Evolutionary conservation across 2,113 vertebrate species (phyloP).

Genomic region (Pachycephala philippinensis): DNA sequence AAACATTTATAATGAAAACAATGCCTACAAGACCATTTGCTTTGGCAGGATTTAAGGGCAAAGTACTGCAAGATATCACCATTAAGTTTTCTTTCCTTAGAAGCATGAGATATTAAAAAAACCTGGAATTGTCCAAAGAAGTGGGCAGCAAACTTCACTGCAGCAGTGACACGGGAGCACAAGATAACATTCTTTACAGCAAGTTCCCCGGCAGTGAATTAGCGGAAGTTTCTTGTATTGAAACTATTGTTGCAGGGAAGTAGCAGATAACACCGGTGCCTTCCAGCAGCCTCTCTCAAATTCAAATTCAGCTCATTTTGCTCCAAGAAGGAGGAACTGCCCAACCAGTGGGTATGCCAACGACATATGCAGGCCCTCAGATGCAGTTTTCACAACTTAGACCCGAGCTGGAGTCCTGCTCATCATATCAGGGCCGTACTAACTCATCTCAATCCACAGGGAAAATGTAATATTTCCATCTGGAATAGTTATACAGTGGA

Average conservation of each 20-base stretch:
- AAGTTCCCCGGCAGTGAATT: neutral
- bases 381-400: neutral
- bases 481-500: neutral
- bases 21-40: neutral
- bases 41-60: neutral
- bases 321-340: neutral
- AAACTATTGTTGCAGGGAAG: neutral
- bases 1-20: neutral
- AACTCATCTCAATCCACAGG: neutral
- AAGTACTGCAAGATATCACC: neutral
- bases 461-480: neutral
- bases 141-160: neutral
- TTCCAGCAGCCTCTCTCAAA: neutral
- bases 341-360: neutral
- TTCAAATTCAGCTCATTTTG: neutral
- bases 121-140: neutral
- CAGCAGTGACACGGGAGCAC: neutral
- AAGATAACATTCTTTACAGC: neutral
- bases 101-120: neutral
- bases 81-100: neutral
- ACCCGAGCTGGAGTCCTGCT: neutral
- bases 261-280: neutral
- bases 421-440: fast-evolving
- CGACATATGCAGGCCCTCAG: fast-evolving
- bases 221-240: neutral